A percentile compares a stretch with the other conserved stretches of the same genome.
Evolutionary conservation across 2,888 invertebrate genomes (phyloP).

Genomic region (Pristionchus japonicus): DNA sequence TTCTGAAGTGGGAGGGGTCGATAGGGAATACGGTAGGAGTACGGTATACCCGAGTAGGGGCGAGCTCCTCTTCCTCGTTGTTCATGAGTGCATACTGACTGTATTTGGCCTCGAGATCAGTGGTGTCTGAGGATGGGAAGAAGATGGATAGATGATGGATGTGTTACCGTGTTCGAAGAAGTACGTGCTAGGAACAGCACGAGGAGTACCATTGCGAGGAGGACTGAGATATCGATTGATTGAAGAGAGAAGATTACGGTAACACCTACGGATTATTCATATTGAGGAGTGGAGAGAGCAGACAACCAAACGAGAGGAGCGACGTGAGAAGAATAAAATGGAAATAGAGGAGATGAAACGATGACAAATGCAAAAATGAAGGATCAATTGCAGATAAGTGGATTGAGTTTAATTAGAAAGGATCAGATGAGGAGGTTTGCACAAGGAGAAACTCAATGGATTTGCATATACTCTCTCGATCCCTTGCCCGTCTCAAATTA

Average conservation of each 20-base stretch:
- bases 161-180: neutral
- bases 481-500: neutral
- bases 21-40: neutral
- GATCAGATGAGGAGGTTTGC: neutral
- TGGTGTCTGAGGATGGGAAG: neutral
- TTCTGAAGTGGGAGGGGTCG: neutral
- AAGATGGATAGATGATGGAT: neutral
- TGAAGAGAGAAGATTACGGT: neutral
- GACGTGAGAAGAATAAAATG: conserved; percentile 18
- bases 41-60: conserved; percentile 24
- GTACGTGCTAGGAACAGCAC: conserved; percentile 35
- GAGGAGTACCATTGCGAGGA: conserved; percentile 29
- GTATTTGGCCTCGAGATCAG: conserved; percentile 12
- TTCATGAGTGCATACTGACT: conserved; percentile 27
- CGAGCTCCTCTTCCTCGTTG: conserved; percentile 11
- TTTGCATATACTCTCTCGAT: neutral
- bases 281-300: neutral
- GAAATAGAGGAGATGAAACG: neutral
- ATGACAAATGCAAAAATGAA: neutral
- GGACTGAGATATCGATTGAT: neutral
- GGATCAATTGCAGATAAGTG: neutral
- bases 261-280: conserved; percentile 16
- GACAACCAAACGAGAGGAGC: neutral
- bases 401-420: neutral
- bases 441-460: neutral